Conservation (phyloP, 2,888 invertebrate genomes). For the Tridacna gigas region DNA sequence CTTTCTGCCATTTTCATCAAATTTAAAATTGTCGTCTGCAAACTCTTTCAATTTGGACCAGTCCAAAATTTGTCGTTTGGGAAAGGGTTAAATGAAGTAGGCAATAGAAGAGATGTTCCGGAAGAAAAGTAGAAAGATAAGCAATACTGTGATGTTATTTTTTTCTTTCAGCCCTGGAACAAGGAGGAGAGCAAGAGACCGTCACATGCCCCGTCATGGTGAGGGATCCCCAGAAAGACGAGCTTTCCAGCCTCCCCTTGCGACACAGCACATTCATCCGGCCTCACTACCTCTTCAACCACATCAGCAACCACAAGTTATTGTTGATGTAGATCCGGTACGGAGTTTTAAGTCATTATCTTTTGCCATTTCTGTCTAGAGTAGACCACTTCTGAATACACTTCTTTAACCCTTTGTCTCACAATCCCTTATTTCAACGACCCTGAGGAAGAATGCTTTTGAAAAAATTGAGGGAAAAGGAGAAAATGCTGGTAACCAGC, state of each 20-base stretch:
- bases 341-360: not conserved
- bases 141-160: not conserved
- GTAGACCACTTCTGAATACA: not conserved
- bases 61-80: too few relatives aligned
- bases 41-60: too few relatives aligned
- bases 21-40: too few relatives aligned
- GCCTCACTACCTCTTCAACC: slow-evolving; percentile 83
- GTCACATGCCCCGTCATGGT: slow-evolving; percentile 68
- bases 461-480: too few relatives aligned
- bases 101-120: too few relatives aligned
- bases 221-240: slow-evolving; percentile 77
- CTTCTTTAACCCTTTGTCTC: too few relatives aligned
- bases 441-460: too few relatives aligned
- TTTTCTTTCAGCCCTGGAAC: slow-evolving; percentile 79
- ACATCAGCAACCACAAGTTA: slow-evolving; percentile 74
- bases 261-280: slow-evolving; percentile 82
- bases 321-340: slow-evolving; percentile 77
- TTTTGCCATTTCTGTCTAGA: not conserved
- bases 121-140: too few relatives aligned
- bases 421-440: too few relatives aligned
- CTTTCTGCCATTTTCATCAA: too few relatives aligned
- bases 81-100: too few relatives aligned
- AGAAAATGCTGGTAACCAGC: too few relatives aligned
- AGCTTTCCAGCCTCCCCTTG: slow-evolving; percentile 81
- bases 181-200: slow-evolving; percentile 72